A percentile compares a stretch with the other conserved stretches of the same genome.
These are phyloP conservation scores for Ridgeia piscesae DNA, from an alignment of 1,140 invertebrate genomes.

Conservation along the genomic window DNA sequence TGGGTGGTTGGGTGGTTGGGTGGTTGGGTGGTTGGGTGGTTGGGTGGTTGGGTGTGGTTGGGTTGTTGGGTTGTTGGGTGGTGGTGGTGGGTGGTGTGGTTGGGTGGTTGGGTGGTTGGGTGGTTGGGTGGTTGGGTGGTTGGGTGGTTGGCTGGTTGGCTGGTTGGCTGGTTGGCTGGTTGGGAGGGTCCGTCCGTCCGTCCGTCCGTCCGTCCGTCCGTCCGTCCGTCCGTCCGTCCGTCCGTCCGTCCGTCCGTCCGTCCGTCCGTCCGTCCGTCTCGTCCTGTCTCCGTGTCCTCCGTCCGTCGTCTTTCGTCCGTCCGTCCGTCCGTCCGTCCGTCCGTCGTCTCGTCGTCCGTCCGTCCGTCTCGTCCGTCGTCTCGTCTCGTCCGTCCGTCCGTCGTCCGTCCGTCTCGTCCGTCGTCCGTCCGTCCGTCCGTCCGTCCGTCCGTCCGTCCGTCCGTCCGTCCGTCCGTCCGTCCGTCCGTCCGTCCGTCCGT, in stretches of 20 bases:
- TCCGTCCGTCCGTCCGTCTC: conserved; percentile 25
- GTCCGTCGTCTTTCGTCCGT: conserved; percentile 22
- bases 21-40: too few relatives aligned
- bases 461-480: too few relatives aligned
- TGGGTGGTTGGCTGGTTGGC: neutral
- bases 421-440: too few relatives aligned
- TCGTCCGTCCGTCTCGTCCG: neutral
- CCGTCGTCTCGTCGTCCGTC: conserved; percentile 15
- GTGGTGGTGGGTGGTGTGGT: too few relatives aligned
- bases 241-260: conserved; percentile 24
- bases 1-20: too few relatives aligned
- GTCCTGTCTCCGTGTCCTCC: conserved; percentile 23
- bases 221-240: conserved; percentile 23
- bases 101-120: neutral
- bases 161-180: neutral
- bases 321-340: conserved; percentile 19
- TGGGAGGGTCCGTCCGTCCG: conserved; percentile 18
- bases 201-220: conserved; percentile 23
- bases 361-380: conserved; percentile 16
- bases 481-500: too few relatives aligned
- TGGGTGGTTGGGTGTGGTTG: conserved; percentile 15
- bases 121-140: conserved; percentile 4
- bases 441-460: too few relatives aligned
- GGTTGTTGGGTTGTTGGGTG: too few relatives aligned
- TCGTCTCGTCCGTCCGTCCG: neutral